Conservation (phyloP, 2,797 vertebrate genomes). For the Lophura swinhoii region DNA sequence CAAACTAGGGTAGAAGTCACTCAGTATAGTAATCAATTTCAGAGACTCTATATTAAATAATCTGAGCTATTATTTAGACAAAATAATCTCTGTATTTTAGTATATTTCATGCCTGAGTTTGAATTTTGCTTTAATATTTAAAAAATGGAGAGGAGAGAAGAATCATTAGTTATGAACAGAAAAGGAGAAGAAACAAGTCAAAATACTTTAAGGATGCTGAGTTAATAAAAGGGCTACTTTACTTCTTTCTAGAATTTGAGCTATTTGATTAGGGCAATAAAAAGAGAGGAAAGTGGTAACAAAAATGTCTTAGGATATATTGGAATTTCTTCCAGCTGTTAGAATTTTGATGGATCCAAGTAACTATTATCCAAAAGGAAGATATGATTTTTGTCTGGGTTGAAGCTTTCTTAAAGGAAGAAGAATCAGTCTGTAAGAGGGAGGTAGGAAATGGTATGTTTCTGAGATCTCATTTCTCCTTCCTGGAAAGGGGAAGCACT, state of each 20-base stretch:
- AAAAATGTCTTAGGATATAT: not conserved
- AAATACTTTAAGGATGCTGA: not conserved
- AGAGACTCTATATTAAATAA: not conserved
- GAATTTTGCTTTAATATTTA: not conserved
- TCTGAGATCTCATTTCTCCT: not conserved
- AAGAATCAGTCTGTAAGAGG: not conserved
- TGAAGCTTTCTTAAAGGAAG: not conserved
- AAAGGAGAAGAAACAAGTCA: not conserved
- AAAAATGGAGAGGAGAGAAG: not conserved
- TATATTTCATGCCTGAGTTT: not conserved
- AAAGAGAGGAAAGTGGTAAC: not conserved
- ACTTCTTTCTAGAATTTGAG: not conserved
- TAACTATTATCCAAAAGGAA: not conserved
- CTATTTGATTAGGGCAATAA: not conserved
- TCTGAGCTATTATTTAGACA: not conserved
- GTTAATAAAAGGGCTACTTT: not conserved
- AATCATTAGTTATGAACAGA: not conserved
- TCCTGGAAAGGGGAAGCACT: not conserved
- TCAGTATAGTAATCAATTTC: not conserved
- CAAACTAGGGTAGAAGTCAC: slow-evolving; percentile 29
- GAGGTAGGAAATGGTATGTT: not conserved
- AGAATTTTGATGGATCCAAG: not conserved
- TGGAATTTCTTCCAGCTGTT: not conserved
- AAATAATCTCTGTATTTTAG: not conserved
- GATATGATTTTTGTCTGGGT: not conserved